phyloP scores from a whole-genome alignment of 2,113 vertebrate species.

The Dipodomys ordii region DNA sequence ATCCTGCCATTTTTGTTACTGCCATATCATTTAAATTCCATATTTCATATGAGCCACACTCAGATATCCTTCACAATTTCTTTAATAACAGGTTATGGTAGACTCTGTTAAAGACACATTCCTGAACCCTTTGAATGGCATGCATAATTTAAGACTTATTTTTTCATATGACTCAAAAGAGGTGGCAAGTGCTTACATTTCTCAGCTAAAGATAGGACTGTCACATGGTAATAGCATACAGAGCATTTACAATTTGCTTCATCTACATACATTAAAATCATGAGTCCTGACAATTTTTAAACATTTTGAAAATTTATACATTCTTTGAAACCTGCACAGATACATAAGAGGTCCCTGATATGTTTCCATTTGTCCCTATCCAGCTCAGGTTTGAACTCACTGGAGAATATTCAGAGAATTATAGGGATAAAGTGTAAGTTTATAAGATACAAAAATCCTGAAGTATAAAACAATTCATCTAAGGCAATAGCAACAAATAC shows the following conservation, averaged over 20 bases:
- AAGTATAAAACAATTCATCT: neutral
- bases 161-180: slow-evolving; percentile 25
- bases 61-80: neutral
- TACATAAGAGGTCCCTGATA: neutral
- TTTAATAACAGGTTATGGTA: neutral
- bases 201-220: slow-evolving; percentile 8
- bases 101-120: neutral
- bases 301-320: neutral
- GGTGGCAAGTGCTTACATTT: neutral
- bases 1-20: neutral
- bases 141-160: slow-evolving; percentile 47
- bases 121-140: slow-evolving; percentile 15
- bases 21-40: neutral
- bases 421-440: neutral
- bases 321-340: slow-evolving; percentile 42
- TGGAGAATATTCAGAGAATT: slow-evolving; percentile 45
- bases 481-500: neutral
- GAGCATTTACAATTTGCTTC: slow-evolving; percentile 19
- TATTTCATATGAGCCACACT: neutral
- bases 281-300: slow-evolving; percentile 28
- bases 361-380: neutral
- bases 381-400: neutral
- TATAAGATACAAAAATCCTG: neutral
- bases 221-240: neutral
- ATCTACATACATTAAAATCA: neutral